phyloP scores from a whole-genome alignment of 2,888 invertebrate genomes.

The Phaonia tiefii region DNA sequence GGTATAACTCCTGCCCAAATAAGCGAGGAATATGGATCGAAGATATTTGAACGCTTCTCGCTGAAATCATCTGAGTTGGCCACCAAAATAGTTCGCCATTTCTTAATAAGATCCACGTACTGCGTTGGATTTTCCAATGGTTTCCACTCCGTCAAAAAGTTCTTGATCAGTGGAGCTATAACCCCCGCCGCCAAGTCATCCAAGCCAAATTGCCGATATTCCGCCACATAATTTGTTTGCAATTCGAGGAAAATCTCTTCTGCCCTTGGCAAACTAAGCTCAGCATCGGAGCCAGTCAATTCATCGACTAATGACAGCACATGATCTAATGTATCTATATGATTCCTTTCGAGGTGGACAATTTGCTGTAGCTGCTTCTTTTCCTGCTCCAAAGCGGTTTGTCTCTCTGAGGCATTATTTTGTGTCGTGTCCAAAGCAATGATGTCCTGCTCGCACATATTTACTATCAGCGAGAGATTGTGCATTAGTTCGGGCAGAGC shows the following conservation, averaged over 20 bases:
- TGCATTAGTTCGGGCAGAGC: constrained; percentile 94
- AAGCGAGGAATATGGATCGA: constrained; percentile 88
- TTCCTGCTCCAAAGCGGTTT: constrained; percentile 90
- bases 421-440: constrained; percentile 91
- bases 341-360: constrained; percentile 86
- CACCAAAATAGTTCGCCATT: constrained; percentile 86
- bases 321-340: constrained; percentile 86
- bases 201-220: constrained; percentile 92
- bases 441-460: constrained; percentile 97
- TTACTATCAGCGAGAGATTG: constrained; percentile 94
- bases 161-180: constrained; percentile 91
- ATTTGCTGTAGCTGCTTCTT: constrained; percentile 85
- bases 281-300: constrained; percentile 76
- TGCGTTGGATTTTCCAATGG: constrained; percentile 86
- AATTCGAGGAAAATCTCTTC: constrained; percentile 78
- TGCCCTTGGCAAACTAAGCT: constrained; percentile 81
- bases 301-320: constrained; percentile 86
- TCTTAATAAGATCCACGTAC: constrained; percentile 84
- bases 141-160: constrained; percentile 88
- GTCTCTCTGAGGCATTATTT: constrained; percentile 89
- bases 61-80: constrained; percentile 66
- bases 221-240: constrained; percentile 85
- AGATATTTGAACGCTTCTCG: constrained; percentile 77
- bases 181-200: constrained; percentile 91
- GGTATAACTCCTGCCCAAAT: constrained; percentile 95